phyloP scores from a whole-genome alignment of 2,113 vertebrate genomes.

The Ibidorhyncha struthersii region DNA sequence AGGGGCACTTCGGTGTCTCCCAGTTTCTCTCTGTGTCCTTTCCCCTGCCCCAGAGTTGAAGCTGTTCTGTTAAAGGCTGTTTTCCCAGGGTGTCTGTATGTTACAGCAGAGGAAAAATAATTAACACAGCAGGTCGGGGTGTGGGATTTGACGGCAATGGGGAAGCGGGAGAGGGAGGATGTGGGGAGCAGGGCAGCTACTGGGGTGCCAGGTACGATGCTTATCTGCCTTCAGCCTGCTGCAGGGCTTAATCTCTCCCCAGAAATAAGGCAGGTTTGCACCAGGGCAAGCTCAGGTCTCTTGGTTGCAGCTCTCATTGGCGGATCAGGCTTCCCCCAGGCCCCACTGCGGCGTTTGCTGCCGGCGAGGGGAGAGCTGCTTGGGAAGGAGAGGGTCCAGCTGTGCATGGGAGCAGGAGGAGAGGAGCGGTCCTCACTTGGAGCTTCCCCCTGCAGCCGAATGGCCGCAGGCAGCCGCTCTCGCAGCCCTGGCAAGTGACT shows the following conservation, averaged over 20 bases:
- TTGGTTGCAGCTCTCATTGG: not conserved
- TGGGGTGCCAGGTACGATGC: too few relatives aligned
- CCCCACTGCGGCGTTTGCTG: not conserved
- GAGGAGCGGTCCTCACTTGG: not conserved
- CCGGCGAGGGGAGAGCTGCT: not conserved
- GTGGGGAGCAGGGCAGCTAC: not conserved
- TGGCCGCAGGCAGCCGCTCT: not conserved
- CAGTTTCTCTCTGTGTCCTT: not conserved
- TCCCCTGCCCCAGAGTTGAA: not conserved
- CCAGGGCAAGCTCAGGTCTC: not conserved
- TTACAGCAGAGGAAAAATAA: not conserved
- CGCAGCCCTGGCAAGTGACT: not conserved
- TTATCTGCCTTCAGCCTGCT: not conserved
- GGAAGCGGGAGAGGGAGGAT: not conserved
- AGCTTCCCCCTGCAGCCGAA: not conserved
- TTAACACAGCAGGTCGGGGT: accelerated
- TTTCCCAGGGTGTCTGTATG: not conserved
- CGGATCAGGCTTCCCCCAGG: not conserved
- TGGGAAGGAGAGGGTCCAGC: not conserved
- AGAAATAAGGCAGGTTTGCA: not conserved
- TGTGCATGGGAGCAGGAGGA: not conserved
- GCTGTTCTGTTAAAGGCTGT: not conserved
- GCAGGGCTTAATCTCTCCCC: not conserved
- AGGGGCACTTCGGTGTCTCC: not conserved
- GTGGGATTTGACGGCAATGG: not conserved